A percentile compares a stretch with the other conserved stretches of the same genome.
phyloP scores from a whole-genome alignment of 2,113 vertebrate genomes.

The Crocuta crocuta region DNA sequence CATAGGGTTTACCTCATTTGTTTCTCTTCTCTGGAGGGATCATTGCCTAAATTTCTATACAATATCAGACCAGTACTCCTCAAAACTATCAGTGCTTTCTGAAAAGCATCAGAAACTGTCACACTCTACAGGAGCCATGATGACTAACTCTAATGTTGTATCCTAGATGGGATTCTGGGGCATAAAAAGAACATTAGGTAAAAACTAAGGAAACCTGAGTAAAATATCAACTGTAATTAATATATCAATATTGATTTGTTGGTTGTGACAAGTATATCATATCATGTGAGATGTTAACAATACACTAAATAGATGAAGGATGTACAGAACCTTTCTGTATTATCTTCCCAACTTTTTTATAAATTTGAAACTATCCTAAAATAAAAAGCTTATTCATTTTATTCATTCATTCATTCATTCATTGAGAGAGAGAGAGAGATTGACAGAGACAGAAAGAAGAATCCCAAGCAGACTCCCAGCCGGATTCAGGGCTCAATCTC shows the following conservation, averaged over 20 bases:
- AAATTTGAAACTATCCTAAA: not conserved
- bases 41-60: not conserved
- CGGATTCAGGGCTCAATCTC: not conserved
- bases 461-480: not conserved
- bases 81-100: not conserved
- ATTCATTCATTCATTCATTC: not conserved
- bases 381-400: not conserved
- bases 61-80: not conserved
- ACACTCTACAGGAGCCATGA: not conserved
- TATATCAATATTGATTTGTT: not conserved
- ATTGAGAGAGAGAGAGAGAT: not conserved
- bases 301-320: not conserved
- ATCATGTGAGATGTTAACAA: not conserved
- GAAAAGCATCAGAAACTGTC: not conserved
- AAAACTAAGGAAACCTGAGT: not conserved
- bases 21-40: not conserved
- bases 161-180: not conserved
- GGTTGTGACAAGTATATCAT: not conserved
- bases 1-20: not conserved
- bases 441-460: not conserved
- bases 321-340: not conserved
- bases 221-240: not conserved
- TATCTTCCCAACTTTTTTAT: not conserved
- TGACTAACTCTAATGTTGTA: not conserved
- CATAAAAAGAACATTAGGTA: not conserved